Conservation (phyloP, 2,888 invertebrate genomes). For the Brachylomia viminalis region DNA sequence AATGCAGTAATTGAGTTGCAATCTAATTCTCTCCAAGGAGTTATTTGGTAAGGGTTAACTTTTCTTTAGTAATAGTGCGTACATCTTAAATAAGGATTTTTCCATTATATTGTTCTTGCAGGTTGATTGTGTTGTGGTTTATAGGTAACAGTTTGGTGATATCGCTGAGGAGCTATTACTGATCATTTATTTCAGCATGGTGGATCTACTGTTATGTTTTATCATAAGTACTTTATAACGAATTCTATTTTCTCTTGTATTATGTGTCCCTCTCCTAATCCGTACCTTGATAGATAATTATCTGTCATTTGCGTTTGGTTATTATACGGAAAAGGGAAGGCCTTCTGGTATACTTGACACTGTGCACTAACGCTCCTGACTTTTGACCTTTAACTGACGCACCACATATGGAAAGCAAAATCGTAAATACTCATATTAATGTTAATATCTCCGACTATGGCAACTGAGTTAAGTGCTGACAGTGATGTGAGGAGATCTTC, state of each 20-base stretch:
- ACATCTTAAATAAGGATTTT: not conserved
- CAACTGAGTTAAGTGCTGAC: too few species aligned
- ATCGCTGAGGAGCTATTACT: not conserved
- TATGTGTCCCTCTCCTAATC: not conserved
- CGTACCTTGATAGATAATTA: not conserved
- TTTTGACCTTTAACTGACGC: too few species aligned
- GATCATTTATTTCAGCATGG: not conserved
- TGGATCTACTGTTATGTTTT: not conserved
- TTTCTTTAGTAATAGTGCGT: not conserved
- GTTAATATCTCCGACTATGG: too few species aligned
- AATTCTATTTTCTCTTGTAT: not conserved
- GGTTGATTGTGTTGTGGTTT: not conserved
- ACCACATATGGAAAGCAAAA: too few species aligned
- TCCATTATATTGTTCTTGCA: not conserved
- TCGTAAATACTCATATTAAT: not conserved
- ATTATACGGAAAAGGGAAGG: not conserved
- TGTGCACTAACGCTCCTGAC: not conserved
- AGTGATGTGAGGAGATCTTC: too few species aligned
- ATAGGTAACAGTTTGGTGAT: not conserved
- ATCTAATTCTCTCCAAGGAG: not conserved
- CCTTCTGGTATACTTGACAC: not conserved
- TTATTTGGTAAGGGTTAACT: not conserved
- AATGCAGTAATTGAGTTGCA: not conserved
- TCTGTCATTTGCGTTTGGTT: not conserved
- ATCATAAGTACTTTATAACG: not conserved